Conservation (phyloP, 1,140 invertebrate species). For the Drosophila bipectinata region DNA sequence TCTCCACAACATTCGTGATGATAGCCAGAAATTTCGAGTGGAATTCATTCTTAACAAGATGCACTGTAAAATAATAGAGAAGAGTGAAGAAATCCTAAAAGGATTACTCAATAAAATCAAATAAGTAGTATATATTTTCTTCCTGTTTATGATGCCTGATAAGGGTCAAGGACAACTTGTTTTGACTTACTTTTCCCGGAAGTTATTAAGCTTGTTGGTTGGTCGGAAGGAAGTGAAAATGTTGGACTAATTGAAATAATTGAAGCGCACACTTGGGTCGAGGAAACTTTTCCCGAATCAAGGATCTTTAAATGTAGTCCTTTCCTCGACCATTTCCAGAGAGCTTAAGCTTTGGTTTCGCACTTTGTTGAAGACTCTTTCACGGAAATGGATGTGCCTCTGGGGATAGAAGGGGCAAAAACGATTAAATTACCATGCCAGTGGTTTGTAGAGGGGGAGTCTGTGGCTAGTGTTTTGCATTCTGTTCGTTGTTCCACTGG, state of each 20-base stretch:
- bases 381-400: conserved; percentile 7
- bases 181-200: conserved; percentile 16
- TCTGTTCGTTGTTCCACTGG: conserved; percentile 13
- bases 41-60: not conserved
- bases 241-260: conserved; percentile 46
- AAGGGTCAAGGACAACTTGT: conserved; percentile 25
- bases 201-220: conserved; percentile 26
- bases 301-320: conserved; percentile 11
- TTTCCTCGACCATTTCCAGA: conserved; percentile 20
- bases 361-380: conserved; percentile 1
- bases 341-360: conserved; percentile 50
- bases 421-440: conserved; percentile 64
- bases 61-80: conserved; percentile 2
- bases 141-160: not conserved
- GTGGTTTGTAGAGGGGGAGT: conserved; percentile 12
- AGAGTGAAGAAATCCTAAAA: too few species aligned
- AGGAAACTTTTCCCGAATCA: conserved; percentile 11
- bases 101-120: too few species aligned
- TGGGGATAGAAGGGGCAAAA: conserved; percentile 7
- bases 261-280: conserved; percentile 30
- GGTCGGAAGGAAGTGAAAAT: conserved; percentile 43
- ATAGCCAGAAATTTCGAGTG: conserved; percentile 1
- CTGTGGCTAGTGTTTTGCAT: conserved; percentile 40
- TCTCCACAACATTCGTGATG: conserved; percentile 31
- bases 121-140: too few species aligned